phyloP scores from a whole-genome alignment of 2,797 vertebrate genomes.

The Vipera latastei region DNA sequence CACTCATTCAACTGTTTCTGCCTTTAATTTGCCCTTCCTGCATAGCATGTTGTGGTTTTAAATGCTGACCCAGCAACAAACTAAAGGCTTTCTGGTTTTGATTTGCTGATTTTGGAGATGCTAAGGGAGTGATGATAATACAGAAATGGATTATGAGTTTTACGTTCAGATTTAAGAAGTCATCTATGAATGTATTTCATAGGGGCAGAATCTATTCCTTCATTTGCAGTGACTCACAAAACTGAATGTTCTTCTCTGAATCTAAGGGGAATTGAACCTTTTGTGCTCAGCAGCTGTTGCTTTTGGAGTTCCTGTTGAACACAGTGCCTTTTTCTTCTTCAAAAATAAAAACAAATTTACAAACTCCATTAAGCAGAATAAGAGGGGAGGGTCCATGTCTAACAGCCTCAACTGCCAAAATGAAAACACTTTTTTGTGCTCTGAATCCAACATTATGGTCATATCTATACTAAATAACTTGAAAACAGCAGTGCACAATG shows the following conservation, averaged over 20 bases:
- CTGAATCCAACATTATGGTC: neutral
- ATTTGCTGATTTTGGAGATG: slow-evolving; percentile 9
- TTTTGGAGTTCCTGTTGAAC: slow-evolving; percentile 10
- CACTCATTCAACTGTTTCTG: neutral
- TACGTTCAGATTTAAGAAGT: slow-evolving; percentile 20
- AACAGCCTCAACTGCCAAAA: neutral
- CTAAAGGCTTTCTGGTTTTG: slow-evolving; percentile 22
- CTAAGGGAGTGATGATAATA: slow-evolving; percentile 11
- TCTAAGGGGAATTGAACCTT: slow-evolving; percentile 21
- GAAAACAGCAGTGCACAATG: neutral
- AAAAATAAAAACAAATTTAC: slow-evolving; percentile 15
- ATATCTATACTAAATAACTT: neutral
- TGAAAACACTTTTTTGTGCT: neutral
- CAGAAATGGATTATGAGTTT: slow-evolving; percentile 14
- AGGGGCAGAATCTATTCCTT: slow-evolving; percentile 12
- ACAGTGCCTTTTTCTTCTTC: slow-evolving; percentile 11
- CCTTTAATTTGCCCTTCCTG: slow-evolving; percentile 12
- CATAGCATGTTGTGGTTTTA: slow-evolving; percentile 1
- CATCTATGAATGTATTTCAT: slow-evolving; percentile 16
- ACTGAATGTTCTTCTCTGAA: slow-evolving; percentile 20
- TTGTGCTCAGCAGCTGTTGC: slow-evolving; percentile 25
- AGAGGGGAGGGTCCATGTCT: neutral
- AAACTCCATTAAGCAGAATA: neutral
- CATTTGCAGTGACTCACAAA: slow-evolving; percentile 8
- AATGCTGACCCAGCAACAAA: slow-evolving; percentile 7